Base-by-base conservation (phyloP, 2,888 invertebrate genomes). In the Lochmaea capreae region DNA sequence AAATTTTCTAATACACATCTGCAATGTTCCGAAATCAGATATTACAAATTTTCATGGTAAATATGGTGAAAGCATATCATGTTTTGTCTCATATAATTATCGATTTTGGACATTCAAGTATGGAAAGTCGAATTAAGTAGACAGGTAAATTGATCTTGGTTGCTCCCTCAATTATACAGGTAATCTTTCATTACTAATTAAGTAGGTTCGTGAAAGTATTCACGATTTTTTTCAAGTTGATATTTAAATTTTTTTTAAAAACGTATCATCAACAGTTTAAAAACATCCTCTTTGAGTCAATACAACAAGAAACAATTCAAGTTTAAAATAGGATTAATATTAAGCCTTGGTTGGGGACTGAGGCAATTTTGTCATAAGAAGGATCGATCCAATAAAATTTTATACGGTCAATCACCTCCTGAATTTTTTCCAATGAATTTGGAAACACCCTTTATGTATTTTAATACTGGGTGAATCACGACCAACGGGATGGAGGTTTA, bases 101-200 rank as follows among this genome's bases (percentile, higher is more conserved):
- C 18, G 18, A 57, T 57, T 57, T 57, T 57, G 57, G 57, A 57
- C 18, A 57, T 57, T 57, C 57, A 57, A 11, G 57, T 57, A 57
- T 16, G 57, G 57, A 57, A 57, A 57, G 54, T 54, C 4, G 49
- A 49, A 49, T 14, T 54, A 54, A 54, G 57, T 18, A 57, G 54
- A 46, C 46, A 46, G 46, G 46, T 46, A 12, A 12, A 12, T 46
- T 14, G 46, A 43, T 43, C 43, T 43, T 43, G 11, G 63, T 63
- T 42, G 63, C 22, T 63, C 18, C 43, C 42, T 14, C 46, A n/a
- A 43, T 63, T 63, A 63, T 57, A 49, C 52, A 46, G 46, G 52
- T 65, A 18, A 52, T 49, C 43, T 46, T 65, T 65, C 65, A 49
- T 46, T 65, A 22, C 11, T 26, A 43, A 65, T 65, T 49, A 65